Conservation (phyloP, 2,113 vertebrate genomes). For the Ivindomyrus marchei region DNA sequence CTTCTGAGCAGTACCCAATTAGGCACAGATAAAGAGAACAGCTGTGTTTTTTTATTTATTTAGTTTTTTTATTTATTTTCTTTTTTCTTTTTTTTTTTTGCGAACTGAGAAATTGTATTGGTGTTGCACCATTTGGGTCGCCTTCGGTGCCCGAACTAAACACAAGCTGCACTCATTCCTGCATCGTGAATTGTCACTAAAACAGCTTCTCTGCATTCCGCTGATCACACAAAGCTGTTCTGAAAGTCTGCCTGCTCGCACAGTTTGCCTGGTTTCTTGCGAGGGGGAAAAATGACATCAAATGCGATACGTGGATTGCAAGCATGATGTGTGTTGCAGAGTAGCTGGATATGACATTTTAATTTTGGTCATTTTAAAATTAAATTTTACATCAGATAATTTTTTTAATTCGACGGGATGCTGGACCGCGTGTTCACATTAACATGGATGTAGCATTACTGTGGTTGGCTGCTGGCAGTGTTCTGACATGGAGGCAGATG, state of each 20-base stretch:
- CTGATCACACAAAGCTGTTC: neutral
- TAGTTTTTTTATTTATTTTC: neutral
- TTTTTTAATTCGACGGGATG: neutral
- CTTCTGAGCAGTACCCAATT: neutral
- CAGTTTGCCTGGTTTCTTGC: neutral
- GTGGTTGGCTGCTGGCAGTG: neutral
- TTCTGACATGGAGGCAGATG: neutral
- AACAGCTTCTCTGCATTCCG: slow-evolving; percentile 3
- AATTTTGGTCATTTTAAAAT: neutral
- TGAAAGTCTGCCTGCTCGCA: neutral
- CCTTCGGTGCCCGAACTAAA: neutral
- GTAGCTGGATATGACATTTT: neutral
- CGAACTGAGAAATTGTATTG: neutral
- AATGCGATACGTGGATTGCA: neutral
- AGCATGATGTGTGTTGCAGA: neutral
- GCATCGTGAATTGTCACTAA: neutral
- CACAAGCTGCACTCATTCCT: neutral
- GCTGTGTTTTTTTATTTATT: neutral
- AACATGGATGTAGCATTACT: neutral
- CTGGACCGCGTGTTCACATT: neutral
- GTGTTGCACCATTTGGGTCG: neutral
- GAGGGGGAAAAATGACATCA: neutral
- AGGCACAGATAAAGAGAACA: neutral
- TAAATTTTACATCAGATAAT: neutral
- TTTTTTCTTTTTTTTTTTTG: neutral